Evolutionary conservation across 2,888 invertebrate species (phyloP).

Genomic region (Invenusta paracnida): DNA sequence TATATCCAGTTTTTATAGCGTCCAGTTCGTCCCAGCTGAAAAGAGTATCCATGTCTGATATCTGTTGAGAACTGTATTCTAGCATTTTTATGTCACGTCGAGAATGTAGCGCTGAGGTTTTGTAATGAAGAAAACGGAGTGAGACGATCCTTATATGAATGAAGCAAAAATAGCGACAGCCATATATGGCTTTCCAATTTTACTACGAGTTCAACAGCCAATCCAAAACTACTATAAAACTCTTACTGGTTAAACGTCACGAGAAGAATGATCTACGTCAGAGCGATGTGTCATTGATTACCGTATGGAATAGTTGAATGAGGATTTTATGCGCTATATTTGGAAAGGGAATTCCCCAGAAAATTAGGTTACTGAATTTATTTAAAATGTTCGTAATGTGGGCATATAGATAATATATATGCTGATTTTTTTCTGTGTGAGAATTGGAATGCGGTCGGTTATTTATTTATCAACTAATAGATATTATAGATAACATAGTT

Average conservation of each 20-base stretch:
- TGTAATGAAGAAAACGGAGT: background rate
- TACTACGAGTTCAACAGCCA: slow-evolving; percentile 1
- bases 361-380: slow-evolving; percentile 16
- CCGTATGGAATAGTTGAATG: background rate
- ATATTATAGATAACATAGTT: too few species aligned
- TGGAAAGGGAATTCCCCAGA: background rate
- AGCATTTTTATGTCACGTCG: background rate
- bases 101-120: background rate
- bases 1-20: slow-evolving; percentile 42
- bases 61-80: background rate
- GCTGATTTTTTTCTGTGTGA: too few species aligned
- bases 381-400: too few species aligned
- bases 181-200: slow-evolving; percentile 5
- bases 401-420: too few species aligned
- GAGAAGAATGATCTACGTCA: background rate
- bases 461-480: too few species aligned
- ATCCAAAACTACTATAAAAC: background rate
- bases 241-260: background rate
- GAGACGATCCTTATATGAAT: background rate
- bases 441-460: too few species aligned
- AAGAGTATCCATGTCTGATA: slow-evolving; percentile 3
- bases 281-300: slow-evolving; percentile 5
- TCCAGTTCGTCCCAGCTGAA: slow-evolving; percentile 32
- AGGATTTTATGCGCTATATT: background rate
- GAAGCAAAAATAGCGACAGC: background rate